Percentiles rank a stretch among this genome's conserved stretches.
Conservation (phyloP, 2,888 invertebrate species). For the Lypha dubia region DNA sequence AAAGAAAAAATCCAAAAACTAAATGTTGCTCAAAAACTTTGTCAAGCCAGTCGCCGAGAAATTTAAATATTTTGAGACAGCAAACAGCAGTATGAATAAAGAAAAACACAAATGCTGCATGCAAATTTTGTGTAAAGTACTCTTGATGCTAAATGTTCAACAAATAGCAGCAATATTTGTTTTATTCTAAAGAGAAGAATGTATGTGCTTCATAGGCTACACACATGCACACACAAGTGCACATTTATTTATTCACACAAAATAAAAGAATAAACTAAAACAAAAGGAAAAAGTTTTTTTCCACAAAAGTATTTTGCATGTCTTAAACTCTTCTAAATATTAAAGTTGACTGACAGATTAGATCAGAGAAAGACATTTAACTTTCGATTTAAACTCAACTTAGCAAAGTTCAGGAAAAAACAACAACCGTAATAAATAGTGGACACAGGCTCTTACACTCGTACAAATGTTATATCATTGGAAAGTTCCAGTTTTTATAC, state of each 20-base stretch:
- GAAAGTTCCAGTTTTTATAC: no score
- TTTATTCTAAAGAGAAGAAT: background rate
- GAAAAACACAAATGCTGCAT: background rate
- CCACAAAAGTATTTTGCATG: background rate
- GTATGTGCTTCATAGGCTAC: background rate
- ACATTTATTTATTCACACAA: conserved; percentile 12
- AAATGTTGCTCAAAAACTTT: conserved; percentile 25
- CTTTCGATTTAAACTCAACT: no score
- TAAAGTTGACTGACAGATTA: background rate
- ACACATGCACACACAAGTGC: background rate
- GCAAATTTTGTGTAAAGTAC: conserved; percentile 31
- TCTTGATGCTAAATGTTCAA: conserved; percentile 57
- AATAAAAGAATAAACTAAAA: background rate
- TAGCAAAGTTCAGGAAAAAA: background rate
- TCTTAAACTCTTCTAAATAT: background rate
- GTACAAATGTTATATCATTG: no score
- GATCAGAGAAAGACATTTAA: no score
- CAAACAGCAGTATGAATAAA: conserved; percentile 8
- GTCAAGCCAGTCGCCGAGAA: background rate
- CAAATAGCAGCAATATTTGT: conserved; percentile 46
- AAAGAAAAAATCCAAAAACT: background rate
- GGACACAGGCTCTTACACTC: no score
- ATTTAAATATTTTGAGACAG: background rate
- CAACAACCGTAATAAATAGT: background rate
- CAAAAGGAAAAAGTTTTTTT: conserved; percentile 3